Evolutionary conservation across 2,797 vertebrate species (phyloP).

Genomic region (Myripristis jacobus): DNA sequence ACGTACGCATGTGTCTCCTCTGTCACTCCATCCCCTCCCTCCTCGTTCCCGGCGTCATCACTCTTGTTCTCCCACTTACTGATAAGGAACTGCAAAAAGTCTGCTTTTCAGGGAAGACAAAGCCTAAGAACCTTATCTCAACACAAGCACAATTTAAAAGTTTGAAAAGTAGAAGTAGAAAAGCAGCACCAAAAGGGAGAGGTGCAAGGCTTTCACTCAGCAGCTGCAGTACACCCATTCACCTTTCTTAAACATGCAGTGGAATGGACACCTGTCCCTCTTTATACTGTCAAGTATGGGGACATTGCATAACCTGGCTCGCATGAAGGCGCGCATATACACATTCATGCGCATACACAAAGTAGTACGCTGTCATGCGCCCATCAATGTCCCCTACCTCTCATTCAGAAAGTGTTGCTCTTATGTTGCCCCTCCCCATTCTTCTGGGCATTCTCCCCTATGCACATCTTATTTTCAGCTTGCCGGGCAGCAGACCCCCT

Average conservation of each 20-base stretch:
- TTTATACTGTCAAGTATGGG: not conserved
- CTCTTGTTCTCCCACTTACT: not conserved
- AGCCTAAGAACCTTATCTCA: too few relatives aligned
- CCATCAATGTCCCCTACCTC: conserved; percentile 57
- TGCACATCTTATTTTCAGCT: conserved; percentile 83
- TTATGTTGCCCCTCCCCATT: conserved; percentile 53
- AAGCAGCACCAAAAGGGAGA: too few relatives aligned
- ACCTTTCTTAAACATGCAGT: not conserved
- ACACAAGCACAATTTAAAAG: too few relatives aligned
- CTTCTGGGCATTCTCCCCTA: conserved; percentile 71
- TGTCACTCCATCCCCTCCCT: not conserved
- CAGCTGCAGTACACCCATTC: not conserved
- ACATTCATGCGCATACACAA: conserved; percentile 10
- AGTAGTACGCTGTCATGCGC: conserved; percentile 18
- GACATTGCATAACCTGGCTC: not conserved
- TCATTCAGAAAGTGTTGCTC: conserved; percentile 65
- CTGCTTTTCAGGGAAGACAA: too few relatives aligned
- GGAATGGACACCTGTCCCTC: not conserved
- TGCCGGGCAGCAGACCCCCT: conserved; percentile 68
- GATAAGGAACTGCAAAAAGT: too few relatives aligned
- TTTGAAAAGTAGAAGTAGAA: too few relatives aligned
- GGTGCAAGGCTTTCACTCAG: too few relatives aligned
- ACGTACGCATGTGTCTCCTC: conserved; percentile 11
- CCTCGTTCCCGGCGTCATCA: not conserved
- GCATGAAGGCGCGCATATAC: conserved; percentile 6